phyloP scores from a whole-genome alignment of 2,113 vertebrate species.

The Perca fluviatilis region DNA sequence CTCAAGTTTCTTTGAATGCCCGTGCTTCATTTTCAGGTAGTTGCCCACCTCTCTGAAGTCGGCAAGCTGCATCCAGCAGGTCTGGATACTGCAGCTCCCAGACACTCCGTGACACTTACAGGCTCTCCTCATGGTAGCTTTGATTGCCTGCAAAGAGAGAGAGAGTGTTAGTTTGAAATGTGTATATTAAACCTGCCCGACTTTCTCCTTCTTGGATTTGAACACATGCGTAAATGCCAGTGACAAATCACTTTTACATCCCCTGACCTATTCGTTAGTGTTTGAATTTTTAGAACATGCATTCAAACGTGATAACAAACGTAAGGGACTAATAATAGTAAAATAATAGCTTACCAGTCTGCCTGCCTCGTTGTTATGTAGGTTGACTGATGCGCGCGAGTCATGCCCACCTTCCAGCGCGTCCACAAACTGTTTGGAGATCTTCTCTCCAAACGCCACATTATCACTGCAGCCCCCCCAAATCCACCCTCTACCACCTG shows the following conservation, averaged over 20 bases:
- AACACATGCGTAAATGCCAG: background rate
- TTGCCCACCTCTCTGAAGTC: constrained; percentile 93
- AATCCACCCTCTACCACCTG: constrained; percentile 96
- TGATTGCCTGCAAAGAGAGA: constrained; percentile 86
- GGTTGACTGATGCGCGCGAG: constrained; percentile 92
- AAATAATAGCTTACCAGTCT: constrained; percentile 87
- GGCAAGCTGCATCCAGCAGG: constrained; percentile 95
- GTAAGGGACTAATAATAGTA: background rate
- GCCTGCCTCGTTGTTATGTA: constrained; percentile 96
- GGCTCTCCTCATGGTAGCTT: constrained; percentile 90
- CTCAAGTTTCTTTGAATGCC: constrained; percentile 92
- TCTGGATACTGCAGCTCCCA: constrained; percentile 96
- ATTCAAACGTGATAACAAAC: background rate
- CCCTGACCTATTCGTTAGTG: background rate
- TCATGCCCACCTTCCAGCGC: constrained; percentile 94
- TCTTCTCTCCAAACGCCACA: constrained; percentile 93
- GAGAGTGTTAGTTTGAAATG: background rate
- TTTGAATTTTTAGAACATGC: background rate
- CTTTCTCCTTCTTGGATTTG: background rate
- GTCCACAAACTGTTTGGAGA: constrained; percentile 96
- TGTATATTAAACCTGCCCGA: background rate
- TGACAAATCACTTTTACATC: too few relatives aligned
- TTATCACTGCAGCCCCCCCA: constrained; percentile 99
- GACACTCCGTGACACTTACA: constrained; percentile 99
- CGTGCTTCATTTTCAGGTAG: constrained; percentile 92